Conservation (phyloP, 1,140 invertebrate genomes). For the Semibalanus balanoides region DNA sequence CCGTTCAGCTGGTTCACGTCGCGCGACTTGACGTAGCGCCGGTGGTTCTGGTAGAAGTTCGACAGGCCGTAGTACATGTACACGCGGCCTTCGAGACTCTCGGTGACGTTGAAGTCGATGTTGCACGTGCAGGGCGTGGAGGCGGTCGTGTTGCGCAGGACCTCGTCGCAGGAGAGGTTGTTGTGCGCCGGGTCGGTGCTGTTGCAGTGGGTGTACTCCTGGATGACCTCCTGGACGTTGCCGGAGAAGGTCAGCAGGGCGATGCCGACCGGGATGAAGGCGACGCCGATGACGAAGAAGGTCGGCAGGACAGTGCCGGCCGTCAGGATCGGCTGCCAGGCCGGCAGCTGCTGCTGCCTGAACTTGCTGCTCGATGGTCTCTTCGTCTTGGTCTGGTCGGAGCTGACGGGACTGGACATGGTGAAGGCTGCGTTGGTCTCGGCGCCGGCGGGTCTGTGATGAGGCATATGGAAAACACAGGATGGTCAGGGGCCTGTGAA, state of each 20-base stretch:
- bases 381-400: background rate
- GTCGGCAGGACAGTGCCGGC: constrained; percentile 91
- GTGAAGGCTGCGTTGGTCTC: no score
- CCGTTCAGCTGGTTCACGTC: constrained; percentile 91
- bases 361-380: constrained; percentile 47
- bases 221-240: constrained; percentile 56
- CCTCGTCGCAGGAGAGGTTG: constrained; percentile 40
- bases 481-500: no score
- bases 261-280: constrained; percentile 92
- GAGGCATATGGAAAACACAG: no score
- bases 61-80: constrained; percentile 95
- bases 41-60: constrained; percentile 98
- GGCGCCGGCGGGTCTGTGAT: no score
- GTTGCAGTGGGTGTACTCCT: constrained; percentile 69
- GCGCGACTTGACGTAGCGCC: constrained; percentile 92
- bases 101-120: constrained; percentile 48
- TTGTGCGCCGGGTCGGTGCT: constrained; percentile 23
- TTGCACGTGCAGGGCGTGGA: constrained; percentile 46
- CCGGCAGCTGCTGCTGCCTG: constrained; percentile 92
- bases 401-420: background rate
- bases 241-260: constrained; percentile 82
- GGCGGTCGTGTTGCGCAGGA: constrained; percentile 39
- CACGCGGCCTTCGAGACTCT: constrained; percentile 61
- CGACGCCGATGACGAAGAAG: constrained; percentile 91
- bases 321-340: constrained; percentile 98